A percentile compares a stretch with the other conserved stretches of the same genome.
phyloP scores from a whole-genome alignment of 2,888 invertebrate genomes.

The Phortica magna region DNA sequence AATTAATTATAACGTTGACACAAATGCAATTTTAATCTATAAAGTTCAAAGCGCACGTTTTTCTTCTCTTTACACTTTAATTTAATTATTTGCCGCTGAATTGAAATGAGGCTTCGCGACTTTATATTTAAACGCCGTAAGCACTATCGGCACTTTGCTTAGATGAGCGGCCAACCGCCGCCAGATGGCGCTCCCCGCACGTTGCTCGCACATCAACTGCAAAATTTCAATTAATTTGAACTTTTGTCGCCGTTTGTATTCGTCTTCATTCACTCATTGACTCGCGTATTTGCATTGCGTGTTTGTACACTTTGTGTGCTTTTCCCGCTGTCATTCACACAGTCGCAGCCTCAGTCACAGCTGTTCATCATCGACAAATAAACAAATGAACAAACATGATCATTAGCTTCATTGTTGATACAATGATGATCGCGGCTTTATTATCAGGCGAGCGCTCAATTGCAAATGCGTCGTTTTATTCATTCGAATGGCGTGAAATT shows the following conservation, averaged over 20 bases:
- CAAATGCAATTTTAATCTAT: too few relatives aligned
- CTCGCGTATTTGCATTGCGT: conserved; percentile 18
- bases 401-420: neutral
- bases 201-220: conserved; percentile 13
- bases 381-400: neutral
- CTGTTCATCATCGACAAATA: neutral
- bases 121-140: neutral
- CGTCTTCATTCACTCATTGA: neutral
- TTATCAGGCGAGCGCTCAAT: conserved; percentile 1
- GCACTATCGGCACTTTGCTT: neutral
- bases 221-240: conserved; percentile 31
- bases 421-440: neutral
- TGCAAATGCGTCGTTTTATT: neutral
- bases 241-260: neutral
- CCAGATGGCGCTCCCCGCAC: too few relatives aligned
- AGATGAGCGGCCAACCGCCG: neutral
- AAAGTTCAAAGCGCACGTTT: neutral
- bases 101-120: neutral
- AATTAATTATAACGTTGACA: too few relatives aligned
- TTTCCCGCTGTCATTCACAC: neutral
- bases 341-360: conserved; percentile 8
- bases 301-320: neutral
- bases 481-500: neutral
- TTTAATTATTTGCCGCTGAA: too few relatives aligned
- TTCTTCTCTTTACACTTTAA: neutral